phyloP scores from a whole-genome alignment of 2,888 invertebrate species.

The Athripsodes cinereus region DNA sequence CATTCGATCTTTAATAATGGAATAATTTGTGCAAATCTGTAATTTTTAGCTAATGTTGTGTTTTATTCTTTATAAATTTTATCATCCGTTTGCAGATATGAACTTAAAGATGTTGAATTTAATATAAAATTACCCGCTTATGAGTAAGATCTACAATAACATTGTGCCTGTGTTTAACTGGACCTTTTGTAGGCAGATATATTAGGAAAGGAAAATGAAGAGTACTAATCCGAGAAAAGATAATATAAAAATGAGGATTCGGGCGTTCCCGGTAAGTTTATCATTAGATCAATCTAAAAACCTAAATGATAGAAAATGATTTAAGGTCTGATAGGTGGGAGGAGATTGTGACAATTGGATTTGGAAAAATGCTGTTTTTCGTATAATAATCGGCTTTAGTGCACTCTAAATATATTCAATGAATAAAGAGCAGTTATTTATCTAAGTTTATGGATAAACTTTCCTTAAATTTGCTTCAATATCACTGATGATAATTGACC shows the following conservation, averaged over 20 bases:
- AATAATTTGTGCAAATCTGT: slow-evolving; percentile 9
- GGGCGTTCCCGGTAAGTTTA: slow-evolving; percentile 87
- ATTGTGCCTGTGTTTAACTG: slow-evolving; percentile 16
- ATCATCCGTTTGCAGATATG: background rate
- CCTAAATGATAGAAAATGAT: no score
- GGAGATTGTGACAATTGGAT: no score
- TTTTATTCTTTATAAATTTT: background rate
- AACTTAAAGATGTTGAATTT: background rate
- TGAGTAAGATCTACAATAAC: background rate
- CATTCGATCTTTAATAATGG: slow-evolving; percentile 10
- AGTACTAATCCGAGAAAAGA: slow-evolving; percentile 79
- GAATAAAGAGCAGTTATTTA: no score
- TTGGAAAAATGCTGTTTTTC: no score
- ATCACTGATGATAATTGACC: no score
- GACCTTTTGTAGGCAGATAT: slow-evolving; percentile 15
- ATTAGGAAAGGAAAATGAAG: slow-evolving; percentile 46
- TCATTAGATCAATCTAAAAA: no score
- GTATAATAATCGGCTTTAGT: no score
- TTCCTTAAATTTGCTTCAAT: no score
- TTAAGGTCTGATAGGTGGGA: no score
- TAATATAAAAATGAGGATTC: slow-evolving; percentile 96
- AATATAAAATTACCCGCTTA: background rate
- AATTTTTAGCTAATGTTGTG: slow-evolving; percentile 1
- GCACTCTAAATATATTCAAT: no score
- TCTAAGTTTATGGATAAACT: no score